Conservation (phyloP, 1,140 invertebrate genomes). For the Philotrypesis tridentata region DNA sequence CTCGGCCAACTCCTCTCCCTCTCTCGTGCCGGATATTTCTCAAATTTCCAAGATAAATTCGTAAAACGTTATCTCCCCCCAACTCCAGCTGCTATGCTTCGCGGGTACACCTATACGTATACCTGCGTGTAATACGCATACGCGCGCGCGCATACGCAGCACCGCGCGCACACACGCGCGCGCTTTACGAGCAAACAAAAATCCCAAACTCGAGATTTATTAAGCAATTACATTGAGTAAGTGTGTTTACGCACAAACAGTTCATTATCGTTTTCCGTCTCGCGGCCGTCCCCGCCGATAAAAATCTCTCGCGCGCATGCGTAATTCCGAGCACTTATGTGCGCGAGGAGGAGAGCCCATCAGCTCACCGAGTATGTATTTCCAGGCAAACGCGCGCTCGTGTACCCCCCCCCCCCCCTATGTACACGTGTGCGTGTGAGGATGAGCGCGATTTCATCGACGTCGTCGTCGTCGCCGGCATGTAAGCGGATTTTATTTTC, state of each 20-base stretch:
- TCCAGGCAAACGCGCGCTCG: too few species aligned
- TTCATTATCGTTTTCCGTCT: constrained; percentile 33
- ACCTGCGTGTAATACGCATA: too few species aligned
- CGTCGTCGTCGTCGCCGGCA: neutral
- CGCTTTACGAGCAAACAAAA: constrained; percentile 23
- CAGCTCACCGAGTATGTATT: too few species aligned
- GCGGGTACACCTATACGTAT: neutral
- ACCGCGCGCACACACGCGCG: too few species aligned
- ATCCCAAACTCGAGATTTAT: constrained; percentile 41
- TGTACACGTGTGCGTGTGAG: too few species aligned
- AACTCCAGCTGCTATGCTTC: neutral
- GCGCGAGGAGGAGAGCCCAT: too few species aligned
- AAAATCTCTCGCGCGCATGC: constrained; percentile 24
- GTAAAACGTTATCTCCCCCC: constrained; percentile 35
- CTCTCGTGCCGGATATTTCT: constrained; percentile 31
- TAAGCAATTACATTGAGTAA: constrained; percentile 48
- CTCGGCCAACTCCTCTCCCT: neutral
- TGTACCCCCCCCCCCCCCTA: too few species aligned
- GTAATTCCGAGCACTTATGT: constrained; percentile 4
- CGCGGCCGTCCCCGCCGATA: neutral
- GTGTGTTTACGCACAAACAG: constrained; percentile 42
- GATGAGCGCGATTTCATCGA: constrained; percentile 1
- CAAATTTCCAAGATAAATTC: constrained; percentile 47
- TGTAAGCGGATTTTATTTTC: constrained; percentile 15
- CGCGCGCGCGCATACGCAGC: neutral